Evolutionary conservation across 2,888 invertebrate species (phyloP), one percentile per base, ranked within the genome.

Genomic region (Lissonota sp.): DNA sequence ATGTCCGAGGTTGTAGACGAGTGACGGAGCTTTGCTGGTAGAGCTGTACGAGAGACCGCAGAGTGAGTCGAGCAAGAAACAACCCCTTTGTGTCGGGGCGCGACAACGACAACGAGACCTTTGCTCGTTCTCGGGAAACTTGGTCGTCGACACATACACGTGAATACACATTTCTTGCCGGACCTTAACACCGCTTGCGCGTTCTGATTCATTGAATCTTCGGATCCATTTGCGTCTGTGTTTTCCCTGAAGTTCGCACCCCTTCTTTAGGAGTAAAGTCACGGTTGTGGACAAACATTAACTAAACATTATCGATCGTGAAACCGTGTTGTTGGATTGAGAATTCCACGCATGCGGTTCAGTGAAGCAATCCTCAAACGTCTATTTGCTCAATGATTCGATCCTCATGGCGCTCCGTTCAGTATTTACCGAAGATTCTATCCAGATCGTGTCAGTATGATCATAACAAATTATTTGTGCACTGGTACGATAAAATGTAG

Each of bases 151-250:
- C 62, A 64, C 44, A 62, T 14, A 49, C 69, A 26, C 26, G 3
- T 26, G 26, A 26, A 26, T 3, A 26, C 26, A 26, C 26, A 26
- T 26, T 26, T 26, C 26, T 26, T 26, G 26, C 1, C 64, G 71
- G 74, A 82, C 75, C 71, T 67, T 73, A 62, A 80, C 76, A 71
- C 74, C 70, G 57, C 78, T 53, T 71, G 80, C 72, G 80, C 79
- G 77, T 86, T 86, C 86, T 86, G 84, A 86, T 85, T 86, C 86
- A 86, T 82, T 86, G 86, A 86, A 85, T 86, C 86, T 85, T 86
- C 67, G 73, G 78, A 80, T 73, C 69, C 71, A 26, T 26, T 51
- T 58, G 42, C 71, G 79, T 37, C 60, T 63, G 42, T 53, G 63
- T 66, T 66, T 62, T 49, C 49, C 60, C 69, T 67, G 66, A 55